Percentiles rank a stretch among this genome's conserved stretches.
Conservation (phyloP, 2,797 vertebrate species). For the Eulemur coronatus region DNA sequence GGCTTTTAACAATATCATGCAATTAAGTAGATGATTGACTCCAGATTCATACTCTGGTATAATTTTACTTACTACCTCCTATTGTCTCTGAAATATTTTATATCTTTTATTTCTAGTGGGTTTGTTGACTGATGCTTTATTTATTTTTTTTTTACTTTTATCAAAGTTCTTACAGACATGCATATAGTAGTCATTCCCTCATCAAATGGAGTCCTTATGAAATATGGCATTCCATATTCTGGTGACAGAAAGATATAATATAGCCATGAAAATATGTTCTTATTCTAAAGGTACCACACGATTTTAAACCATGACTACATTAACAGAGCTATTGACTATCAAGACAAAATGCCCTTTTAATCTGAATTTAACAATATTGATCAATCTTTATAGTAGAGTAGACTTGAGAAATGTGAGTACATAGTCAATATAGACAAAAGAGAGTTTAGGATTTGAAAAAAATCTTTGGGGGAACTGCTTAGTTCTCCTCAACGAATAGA, state of each 20-base stretch:
- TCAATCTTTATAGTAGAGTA: background rate
- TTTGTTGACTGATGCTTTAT: background rate
- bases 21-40: background rate
- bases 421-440: background rate
- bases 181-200: background rate
- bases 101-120: background rate
- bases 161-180: background rate
- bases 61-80: background rate
- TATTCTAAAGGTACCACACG: background rate
- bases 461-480: background rate
- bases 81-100: background rate
- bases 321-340: background rate
- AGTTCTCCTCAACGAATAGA: background rate
- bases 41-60: background rate
- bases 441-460: background rate
- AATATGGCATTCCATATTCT: background rate
- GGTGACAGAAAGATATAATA: background rate
- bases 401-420: background rate
- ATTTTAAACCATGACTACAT: background rate
- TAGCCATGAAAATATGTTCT: background rate
- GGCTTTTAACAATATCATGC: background rate
- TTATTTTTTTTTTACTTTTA: background rate
- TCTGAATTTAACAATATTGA: background rate
- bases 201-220: background rate
- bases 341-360: background rate